A percentile compares a stretch with the other conserved stretches of the same genome.
Conservation (phyloP, 2,888 invertebrate species). For the Trichogramma evanescens region DNA sequence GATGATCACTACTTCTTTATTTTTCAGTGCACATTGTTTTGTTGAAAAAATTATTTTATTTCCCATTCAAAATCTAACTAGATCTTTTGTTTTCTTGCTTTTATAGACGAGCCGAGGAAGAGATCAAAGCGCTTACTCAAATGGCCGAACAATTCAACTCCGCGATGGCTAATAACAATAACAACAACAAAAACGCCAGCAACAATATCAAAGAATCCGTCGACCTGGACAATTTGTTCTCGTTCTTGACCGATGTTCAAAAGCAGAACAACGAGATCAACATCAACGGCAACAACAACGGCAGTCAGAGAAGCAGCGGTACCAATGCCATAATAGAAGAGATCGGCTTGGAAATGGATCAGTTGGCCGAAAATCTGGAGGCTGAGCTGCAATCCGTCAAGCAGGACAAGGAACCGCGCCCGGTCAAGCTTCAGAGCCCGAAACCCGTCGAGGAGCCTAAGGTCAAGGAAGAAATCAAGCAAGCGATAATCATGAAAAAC, state of each 20-base stretch:
- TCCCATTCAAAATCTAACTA: too few species aligned
- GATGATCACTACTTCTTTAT: too few species aligned
- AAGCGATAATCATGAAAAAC: slow-evolving; percentile 39
- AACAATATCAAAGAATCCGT: slow-evolving; percentile 54
- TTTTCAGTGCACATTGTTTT: too few species aligned
- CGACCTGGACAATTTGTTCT: slow-evolving; percentile 83
- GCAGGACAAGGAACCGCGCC: slow-evolving; percentile 51
- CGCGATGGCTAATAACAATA: slow-evolving; percentile 47
- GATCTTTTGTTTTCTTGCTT: too few species aligned
- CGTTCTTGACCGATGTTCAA: slow-evolving; percentile 79
- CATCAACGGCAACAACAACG: too few species aligned
- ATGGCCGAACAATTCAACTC: slow-evolving; percentile 67
- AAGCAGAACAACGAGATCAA: slow-evolving; percentile 47
- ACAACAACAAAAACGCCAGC: slow-evolving; percentile 10
- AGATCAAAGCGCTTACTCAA: slow-evolving; percentile 63
- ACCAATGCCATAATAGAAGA: slow-evolving; percentile 68
- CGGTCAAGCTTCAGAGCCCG: slow-evolving; percentile 16
- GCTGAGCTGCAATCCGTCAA: slow-evolving; percentile 66
- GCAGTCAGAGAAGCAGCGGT: neutral
- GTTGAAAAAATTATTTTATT: neutral
- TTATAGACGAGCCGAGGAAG: slow-evolving; percentile 60
- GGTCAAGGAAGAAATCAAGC: neutral
- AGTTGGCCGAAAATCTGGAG: slow-evolving; percentile 73
- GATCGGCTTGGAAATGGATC: slow-evolving; percentile 78
- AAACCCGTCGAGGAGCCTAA: slow-evolving; percentile 22